Evolutionary conservation across 2,888 invertebrate genomes (phyloP), one percentile per base, ranked within the genome.

Genomic region (Phortica okadai): DNA sequence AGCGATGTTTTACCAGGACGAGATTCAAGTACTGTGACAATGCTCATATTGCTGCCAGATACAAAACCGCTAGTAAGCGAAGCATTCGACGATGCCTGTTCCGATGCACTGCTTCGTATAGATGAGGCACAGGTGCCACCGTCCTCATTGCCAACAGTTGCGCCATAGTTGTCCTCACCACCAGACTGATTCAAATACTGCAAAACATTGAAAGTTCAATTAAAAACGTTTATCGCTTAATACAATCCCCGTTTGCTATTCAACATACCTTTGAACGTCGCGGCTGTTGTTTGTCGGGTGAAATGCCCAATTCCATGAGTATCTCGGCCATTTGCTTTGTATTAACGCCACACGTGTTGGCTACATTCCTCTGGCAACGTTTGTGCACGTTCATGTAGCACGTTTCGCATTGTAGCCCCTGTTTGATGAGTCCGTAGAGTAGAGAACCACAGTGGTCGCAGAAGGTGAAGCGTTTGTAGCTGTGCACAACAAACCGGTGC

Each of bases 401-500:
- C 82, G 96, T 98, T 93, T 97, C 97, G 92, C 99, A 99, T 92
- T 99, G 98, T 86, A 99, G 93, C 75, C 99, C 99, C 93, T 99
- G 99, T 92, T 95, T 96, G 91, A 98, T 95, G 88, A 99, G 94
- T 42, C 99, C 99, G 92, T 99, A 99, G 80, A 99, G 94, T 91
- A 99, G 94, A 79, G 98, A 98, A 84, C 99, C 99, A 92, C 99
- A 99, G 92, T 99, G 99, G 93, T 99, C 99, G 93, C 99, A 99
- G 93, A 99, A 99, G 45, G 99, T 99, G 92, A 99, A 98, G 84
- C 98, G 94, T 93, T 98, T 98, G 93, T 98, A 99, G 86, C 95
- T 99, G 93, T 99, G 99, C 89, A 98, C 96, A 87, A 95, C 95
- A 92, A 97, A 98, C 81, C 98, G 96, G 93, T 99, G 99, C 84